A percentile compares a stretch with the other conserved stretches of the same genome.
phyloP scores from a whole-genome alignment of 1,140 invertebrate genomes.

The Sycophaga agraensis region DNA sequence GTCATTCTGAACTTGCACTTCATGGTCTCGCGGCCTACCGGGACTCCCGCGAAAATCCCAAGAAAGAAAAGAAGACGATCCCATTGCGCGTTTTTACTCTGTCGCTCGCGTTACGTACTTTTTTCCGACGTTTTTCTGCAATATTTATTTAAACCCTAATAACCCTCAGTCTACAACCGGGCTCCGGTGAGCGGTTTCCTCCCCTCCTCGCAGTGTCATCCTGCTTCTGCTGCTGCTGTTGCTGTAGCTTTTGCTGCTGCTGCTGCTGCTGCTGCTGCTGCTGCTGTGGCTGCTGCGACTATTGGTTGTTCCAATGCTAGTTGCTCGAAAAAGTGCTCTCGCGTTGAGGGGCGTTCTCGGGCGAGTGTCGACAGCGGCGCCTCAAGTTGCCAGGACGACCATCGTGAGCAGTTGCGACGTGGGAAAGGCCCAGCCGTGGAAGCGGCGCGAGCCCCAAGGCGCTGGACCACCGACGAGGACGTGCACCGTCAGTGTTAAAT shows the following conservation, averaged over 20 bases:
- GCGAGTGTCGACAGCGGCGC: not conserved
- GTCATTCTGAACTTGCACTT: no score
- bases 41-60: not conserved
- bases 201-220: no score
- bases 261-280: not conserved
- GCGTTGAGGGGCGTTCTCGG: not conserved
- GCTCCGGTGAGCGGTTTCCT: no score
- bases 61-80: constrained; percentile 5
- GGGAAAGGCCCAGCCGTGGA: not conserved
- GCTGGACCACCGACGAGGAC: not conserved
- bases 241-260: not conserved
- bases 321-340: not conserved
- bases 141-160: not conserved
- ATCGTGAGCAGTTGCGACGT: not conserved
- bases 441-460: not conserved
- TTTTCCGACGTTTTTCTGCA: no score
- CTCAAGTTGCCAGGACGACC: constrained; percentile 12
- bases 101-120: not conserved
- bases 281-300: not conserved
- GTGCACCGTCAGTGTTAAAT: not conserved
- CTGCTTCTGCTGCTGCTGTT: not conserved
- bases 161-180: no score
- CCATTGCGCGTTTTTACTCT: constrained; percentile 14
- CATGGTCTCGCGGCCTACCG: no score
- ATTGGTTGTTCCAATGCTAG: not conserved